Percentiles rank a stretch among this genome's conserved stretches.
Conservation (phyloP, 2,113 vertebrate genomes). For the Apodemus sylvaticus region DNA sequence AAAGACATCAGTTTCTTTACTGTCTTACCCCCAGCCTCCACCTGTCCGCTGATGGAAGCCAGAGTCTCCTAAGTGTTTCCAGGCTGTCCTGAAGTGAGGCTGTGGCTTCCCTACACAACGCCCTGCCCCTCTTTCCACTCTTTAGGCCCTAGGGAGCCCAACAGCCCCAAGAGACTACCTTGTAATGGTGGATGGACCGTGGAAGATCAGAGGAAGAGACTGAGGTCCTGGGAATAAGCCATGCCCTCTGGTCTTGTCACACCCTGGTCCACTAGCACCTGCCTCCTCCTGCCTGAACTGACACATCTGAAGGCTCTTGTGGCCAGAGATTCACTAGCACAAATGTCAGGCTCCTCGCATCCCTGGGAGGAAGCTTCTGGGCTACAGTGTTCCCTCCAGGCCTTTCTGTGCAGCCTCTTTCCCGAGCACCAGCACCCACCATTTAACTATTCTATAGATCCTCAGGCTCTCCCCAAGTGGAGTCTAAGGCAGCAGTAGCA, state of each 20-base stretch:
- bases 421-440: not conserved
- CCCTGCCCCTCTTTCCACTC: not conserved
- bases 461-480: too few species aligned
- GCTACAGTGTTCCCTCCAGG: too few species aligned
- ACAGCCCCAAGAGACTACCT: too few species aligned
- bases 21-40: not conserved
- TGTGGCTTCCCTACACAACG: not conserved
- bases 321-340: too few species aligned
- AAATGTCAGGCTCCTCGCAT: accelerated
- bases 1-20: accelerated
- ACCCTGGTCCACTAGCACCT: too few species aligned
- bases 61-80: not conserved
- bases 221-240: accelerated
- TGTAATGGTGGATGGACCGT: too few species aligned
- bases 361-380: too few species aligned
- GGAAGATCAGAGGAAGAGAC: accelerated
- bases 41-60: not conserved
- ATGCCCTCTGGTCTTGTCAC: not conserved
- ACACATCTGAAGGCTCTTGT: not conserved
- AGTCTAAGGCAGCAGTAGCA: not conserved
- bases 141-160: not conserved
- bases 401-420: not conserved
- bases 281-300: not conserved
- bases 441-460: not conserved
- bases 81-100: not conserved